Evolutionary conservation across 2,797 vertebrate species (phyloP).

Genomic region (Cyclura pinguis): DNA sequence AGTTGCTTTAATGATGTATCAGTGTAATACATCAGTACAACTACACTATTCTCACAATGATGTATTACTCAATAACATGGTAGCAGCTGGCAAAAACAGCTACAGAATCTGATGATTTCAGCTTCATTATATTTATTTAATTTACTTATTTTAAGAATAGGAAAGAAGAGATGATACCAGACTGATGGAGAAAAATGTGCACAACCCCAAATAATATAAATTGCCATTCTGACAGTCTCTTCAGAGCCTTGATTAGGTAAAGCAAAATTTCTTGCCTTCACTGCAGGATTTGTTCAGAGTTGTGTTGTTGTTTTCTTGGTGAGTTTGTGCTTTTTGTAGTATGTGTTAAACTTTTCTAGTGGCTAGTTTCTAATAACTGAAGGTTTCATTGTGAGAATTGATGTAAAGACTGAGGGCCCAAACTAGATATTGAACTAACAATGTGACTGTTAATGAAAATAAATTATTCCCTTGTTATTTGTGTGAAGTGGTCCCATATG

Average conservation of each 20-base stretch:
- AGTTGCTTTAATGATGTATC: conserved; percentile 63
- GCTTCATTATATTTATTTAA: conserved; percentile 40
- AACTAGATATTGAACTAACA: neutral
- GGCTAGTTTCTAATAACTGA: neutral
- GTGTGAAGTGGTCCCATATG: neutral
- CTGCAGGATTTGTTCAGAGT: neutral
- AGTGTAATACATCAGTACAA: conserved; percentile 51
- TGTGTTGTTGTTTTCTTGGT: neutral
- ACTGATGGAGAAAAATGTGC: neutral
- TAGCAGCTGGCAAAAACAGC: conserved; percentile 33
- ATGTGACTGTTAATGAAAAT: neutral
- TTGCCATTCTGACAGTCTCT: neutral
- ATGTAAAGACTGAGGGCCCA: neutral
- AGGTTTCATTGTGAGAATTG: neutral
- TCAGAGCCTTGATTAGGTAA: neutral
- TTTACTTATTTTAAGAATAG: conserved; percentile 12
- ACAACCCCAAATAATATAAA: neutral
- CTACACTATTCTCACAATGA: conserved; percentile 65
- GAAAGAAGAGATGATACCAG: neutral
- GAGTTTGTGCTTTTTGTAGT: neutral
- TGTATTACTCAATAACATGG: conserved; percentile 71
- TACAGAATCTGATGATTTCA: conserved; percentile 20
- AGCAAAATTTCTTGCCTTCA: neutral
- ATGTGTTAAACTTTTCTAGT: neutral
- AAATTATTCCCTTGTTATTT: neutral